Base-by-base conservation (phyloP, 2,113 vertebrate genomes). In the Oreocharis arfaki region DNA sequence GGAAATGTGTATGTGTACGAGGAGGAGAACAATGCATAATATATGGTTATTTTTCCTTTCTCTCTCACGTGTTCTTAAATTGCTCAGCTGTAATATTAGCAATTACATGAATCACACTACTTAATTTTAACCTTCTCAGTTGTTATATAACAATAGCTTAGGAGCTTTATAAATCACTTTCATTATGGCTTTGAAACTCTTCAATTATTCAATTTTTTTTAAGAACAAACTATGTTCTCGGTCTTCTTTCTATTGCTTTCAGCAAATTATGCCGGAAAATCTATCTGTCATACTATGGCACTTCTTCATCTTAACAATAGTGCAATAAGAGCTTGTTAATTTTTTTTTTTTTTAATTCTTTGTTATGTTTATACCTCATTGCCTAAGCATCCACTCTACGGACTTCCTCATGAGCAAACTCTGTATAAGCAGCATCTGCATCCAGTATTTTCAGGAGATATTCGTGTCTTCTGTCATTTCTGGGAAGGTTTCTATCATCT, bases 101-200 rank as follows among this genome's bases (percentile, higher is more conserved):
- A 97, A 96, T 96, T 97, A 95, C 19, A 77, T 97, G 91, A 97
- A 91, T 97, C 90, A 93, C 75, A 26, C 44, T 76, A 91, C 11
- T 6, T 87, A 61, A 81, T 95, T 96, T 96, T 96, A 96, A 95
- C 50, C 83, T 97, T 95, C 55, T 84, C 11, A 0, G n/a, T 53
- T 96, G 77, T 97, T 96, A 93, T 37, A 80, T 74, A 97, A 96
- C 77, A 96, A 87, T 95, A 95, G 60, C 65, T 77, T 69, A 82
- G 60, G 86, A 83, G 27, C 89, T 94, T 97, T 89, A 47, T 33
- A 93, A 96, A 96, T 93, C 55, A 20, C 47, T 89, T 96, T 73
- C 67, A 88, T 96, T 96, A 60, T 42, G 49, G 18, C 77, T 89
- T 13, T 75, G 68, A 92, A 96, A 70, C 56, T 94, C 20, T 65